Evolutionary conservation across 2,888 invertebrate species (phyloP).

Genomic region (Geotrupes spiniger): DNA sequence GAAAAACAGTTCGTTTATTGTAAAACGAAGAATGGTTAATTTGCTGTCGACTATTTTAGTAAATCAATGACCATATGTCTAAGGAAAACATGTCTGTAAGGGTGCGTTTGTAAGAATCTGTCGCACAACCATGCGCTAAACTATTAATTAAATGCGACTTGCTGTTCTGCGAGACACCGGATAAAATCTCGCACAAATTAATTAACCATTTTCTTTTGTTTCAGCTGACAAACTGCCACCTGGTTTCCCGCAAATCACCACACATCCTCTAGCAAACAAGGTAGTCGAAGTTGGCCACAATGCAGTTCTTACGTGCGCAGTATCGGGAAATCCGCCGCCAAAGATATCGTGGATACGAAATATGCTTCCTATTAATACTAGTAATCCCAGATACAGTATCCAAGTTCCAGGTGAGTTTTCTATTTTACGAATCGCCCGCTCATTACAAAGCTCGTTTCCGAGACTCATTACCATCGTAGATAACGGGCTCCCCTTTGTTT

Average conservation of each 20-base stretch:
- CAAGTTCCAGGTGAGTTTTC: conserved; percentile 65
- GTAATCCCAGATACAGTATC: conserved; percentile 81
- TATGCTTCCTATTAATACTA: conserved; percentile 82
- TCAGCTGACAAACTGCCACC: conserved; percentile 82
- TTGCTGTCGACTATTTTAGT: too few relatives aligned
- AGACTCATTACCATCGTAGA: too few relatives aligned
- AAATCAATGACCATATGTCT: too few relatives aligned
- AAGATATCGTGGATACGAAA: conserved; percentile 92
- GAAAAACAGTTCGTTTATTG: too few relatives aligned
- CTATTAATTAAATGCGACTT: too few relatives aligned
- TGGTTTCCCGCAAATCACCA: conserved; percentile 88
- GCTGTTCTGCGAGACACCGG: too few relatives aligned
- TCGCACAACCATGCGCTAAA: too few relatives aligned
- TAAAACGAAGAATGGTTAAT: too few relatives aligned
- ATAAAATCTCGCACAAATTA: neutral
- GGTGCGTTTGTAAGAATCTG: too few relatives aligned
- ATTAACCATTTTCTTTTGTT: conserved; percentile 38
- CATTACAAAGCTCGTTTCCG: neutral
- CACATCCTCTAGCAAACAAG: conserved; percentile 86
- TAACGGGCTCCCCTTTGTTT: neutral
- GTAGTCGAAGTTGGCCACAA: conserved; percentile 95
- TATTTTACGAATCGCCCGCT: neutral
- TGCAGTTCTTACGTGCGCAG: conserved; percentile 85
- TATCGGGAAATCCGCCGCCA: conserved; percentile 78
- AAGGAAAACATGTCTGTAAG: too few relatives aligned